A percentile compares a stretch with the other conserved stretches of the same genome.
Evolutionary conservation across 2,888 invertebrate genomes (phyloP).

Genomic region (Oxycera nigricornis): DNA sequence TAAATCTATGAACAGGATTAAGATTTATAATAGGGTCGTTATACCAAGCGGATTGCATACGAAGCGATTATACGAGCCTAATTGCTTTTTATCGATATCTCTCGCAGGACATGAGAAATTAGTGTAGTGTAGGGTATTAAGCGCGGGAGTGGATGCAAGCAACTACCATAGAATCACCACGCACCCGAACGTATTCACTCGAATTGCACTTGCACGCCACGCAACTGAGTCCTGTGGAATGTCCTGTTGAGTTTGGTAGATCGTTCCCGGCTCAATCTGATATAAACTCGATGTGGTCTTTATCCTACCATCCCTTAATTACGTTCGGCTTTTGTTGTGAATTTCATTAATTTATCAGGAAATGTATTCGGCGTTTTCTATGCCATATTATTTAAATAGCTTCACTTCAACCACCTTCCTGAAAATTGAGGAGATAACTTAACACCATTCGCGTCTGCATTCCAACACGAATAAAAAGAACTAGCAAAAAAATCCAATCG

Average conservation of each 20-base stretch:
- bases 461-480: neutral
- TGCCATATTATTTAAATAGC: neutral
- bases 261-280: neutral
- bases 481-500: too few relatives aligned
- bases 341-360: slow-evolving; percentile 31
- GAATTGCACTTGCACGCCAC: too few relatives aligned
- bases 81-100: slow-evolving; percentile 29
- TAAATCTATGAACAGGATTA: slow-evolving; percentile 36
- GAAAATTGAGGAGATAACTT: neutral
- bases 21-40: slow-evolving; percentile 33
- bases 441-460: neutral
- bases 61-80: slow-evolving; percentile 33
- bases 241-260: neutral
- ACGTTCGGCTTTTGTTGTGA: slow-evolving; percentile 24
- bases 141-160: neutral
- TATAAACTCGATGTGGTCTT: slow-evolving; percentile 30
- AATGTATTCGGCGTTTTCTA: slow-evolving; percentile 20
- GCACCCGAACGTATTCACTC: too few relatives aligned
- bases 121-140: neutral
- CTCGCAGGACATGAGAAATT: neutral
- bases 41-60: slow-evolving; percentile 19
- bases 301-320: slow-evolving; percentile 21
- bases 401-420: neutral
- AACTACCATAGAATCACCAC: neutral
- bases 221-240: too few relatives aligned